Conservation (phyloP, 1,140 invertebrate species). For the Medauroidea extradentata region DNA sequence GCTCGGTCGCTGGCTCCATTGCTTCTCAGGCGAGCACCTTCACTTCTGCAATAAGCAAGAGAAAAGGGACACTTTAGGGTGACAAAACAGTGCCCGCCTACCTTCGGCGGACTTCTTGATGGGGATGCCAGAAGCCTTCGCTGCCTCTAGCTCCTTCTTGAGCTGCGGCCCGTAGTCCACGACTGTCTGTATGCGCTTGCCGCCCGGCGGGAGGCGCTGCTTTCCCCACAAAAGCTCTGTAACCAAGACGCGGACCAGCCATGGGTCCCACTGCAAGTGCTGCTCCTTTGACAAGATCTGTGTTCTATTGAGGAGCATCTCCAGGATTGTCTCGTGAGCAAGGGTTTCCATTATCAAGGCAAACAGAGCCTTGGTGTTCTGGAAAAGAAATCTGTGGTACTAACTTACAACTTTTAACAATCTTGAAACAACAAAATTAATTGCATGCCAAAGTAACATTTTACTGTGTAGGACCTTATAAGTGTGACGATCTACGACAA, state of each 20-base stretch:
- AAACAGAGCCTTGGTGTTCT: slow-evolving; percentile 66
- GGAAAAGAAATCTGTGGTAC: slow-evolving; percentile 40
- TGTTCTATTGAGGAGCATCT: slow-evolving; percentile 57
- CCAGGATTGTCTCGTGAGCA: slow-evolving; percentile 58
- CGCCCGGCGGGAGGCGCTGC: slow-evolving; percentile 56
- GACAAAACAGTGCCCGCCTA: not conserved
- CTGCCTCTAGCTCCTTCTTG: slow-evolving; percentile 35
- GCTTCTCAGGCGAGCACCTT: not conserved
- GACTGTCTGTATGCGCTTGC: slow-evolving; percentile 65
- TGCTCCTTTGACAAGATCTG: slow-evolving; percentile 61
- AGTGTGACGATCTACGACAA: too few relatives aligned
- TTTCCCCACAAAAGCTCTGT: slow-evolving; percentile 81
- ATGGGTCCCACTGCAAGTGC: slow-evolving; percentile 53
- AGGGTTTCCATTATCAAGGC: slow-evolving; percentile 68
- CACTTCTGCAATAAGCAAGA: slow-evolving; percentile 6
- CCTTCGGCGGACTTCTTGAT: not conserved
- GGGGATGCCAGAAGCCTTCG: not conserved
- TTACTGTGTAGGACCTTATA: too few relatives aligned
- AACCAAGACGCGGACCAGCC: slow-evolving; percentile 68
- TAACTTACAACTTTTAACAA: not conserved
- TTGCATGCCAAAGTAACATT: too few relatives aligned
- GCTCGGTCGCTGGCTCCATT: not conserved
- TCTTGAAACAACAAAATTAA: slow-evolving; percentile 2
- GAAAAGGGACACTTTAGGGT: slow-evolving; percentile 2
- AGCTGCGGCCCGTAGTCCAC: slow-evolving; percentile 57